Evolutionary conservation across 2,888 invertebrate genomes (phyloP).

Genomic region (Agriopis leucophaearia): DNA sequence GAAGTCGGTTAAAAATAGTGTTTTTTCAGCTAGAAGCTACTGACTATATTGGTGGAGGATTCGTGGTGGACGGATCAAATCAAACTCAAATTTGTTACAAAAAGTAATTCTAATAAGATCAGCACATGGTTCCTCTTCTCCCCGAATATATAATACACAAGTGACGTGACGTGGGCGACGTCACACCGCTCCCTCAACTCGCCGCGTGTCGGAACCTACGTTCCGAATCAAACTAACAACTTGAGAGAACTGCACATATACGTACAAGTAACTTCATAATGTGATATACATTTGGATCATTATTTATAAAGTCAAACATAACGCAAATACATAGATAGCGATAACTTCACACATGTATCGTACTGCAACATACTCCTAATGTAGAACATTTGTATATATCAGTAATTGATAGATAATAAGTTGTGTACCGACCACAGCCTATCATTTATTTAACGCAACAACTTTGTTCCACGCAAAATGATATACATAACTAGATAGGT

Average conservation of each 20-base stretch:
- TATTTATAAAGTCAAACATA: not conserved
- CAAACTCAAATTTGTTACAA: constrained; percentile 31
- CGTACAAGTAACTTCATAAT: not conserved
- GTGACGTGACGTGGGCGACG: constrained; percentile 10
- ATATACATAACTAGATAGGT: no score
- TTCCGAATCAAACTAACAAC: not conserved
- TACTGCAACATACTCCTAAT: not conserved
- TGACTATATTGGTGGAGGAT: no score
- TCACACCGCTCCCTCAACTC: not conserved
- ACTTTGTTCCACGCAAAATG: no score
- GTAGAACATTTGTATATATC: not conserved
- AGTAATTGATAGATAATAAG: not conserved
- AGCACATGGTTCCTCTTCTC: constrained; percentile 18
- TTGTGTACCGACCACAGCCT: not conserved
- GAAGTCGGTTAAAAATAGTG: no score
- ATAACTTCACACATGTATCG: not conserved
- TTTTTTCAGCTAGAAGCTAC: no score
- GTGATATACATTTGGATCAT: not conserved
- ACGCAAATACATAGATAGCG: not conserved
- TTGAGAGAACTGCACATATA: not conserved
- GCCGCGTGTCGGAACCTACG: not conserved
- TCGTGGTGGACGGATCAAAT: constrained; percentile 1
- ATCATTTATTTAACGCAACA: no score
- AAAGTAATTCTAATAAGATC: constrained; percentile 29
- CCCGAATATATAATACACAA: constrained; percentile 15